These are phyloP conservation scores for Sesamia inferens DNA, from an alignment of 2,888 invertebrate species.

Conservation along the genomic window DNA sequence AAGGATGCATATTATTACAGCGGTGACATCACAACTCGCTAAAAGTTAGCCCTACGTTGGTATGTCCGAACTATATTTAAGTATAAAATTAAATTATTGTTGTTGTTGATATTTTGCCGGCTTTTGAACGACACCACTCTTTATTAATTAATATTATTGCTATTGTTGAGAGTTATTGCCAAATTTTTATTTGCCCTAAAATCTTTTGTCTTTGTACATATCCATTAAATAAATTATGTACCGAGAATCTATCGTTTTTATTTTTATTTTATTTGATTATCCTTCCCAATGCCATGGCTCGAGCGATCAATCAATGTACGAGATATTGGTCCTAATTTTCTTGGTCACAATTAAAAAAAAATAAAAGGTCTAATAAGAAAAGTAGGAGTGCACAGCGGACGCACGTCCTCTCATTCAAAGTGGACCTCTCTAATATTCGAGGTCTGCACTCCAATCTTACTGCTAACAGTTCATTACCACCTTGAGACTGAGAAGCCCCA, in stretches of 20 bases:
- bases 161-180: conserved; percentile 88
- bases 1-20: conserved; percentile 27
- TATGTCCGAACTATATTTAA: conserved; percentile 79
- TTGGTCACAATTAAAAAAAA: too few relatives aligned
- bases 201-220: conserved; percentile 88
- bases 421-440: too few relatives aligned
- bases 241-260: conserved; percentile 77
- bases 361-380: too few relatives aligned
- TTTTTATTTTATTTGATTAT: conserved; percentile 34
- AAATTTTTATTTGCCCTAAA: conserved; percentile 88
- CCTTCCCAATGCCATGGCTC: background rate
- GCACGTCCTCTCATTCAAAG: too few relatives aligned
- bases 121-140: conserved; percentile 80
- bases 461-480: too few relatives aligned
- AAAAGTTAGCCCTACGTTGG: conserved; percentile 67
- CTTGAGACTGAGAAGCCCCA: too few relatives aligned
- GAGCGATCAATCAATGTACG: background rate
- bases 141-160: conserved; percentile 82
- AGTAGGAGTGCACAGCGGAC: too few relatives aligned
- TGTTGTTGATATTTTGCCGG: conserved; percentile 85
- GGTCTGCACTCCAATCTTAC: too few relatives aligned
- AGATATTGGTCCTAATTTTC: background rate
- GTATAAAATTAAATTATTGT: conserved; percentile 78
- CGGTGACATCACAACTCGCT: conserved; percentile 67
- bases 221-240: conserved; percentile 89